Base-by-base conservation (phyloP, 2,888 invertebrate genomes). In the Chymomyza fuscimana region DNA sequence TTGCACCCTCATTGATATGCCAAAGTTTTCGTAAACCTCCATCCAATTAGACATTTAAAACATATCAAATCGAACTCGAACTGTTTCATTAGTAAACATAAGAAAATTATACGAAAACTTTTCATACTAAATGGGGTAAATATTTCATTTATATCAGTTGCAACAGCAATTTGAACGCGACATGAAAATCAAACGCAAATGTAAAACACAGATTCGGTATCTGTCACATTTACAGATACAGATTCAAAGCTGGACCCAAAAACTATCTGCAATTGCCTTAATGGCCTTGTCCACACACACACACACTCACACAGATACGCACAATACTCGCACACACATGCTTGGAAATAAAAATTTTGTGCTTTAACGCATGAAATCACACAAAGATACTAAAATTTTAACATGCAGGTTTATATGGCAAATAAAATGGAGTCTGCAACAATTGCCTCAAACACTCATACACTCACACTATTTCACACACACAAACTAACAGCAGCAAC, bases 361-460 rank as follows among this genome's bases (percentile, higher is more conserved):
- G 80, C 83, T 85, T 85, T 88, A 88, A 87, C 84, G 86, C 84
- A 87, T 85, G 84, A 85, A 85, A 87, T 87, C 87, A 88, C 84
- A 85, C 80, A 87, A 78, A 78, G 83, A 88, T 78, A 88, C 83
- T 84, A 77, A 74, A 86, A 88, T 84, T 87, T 88, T 70, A 72
- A 82, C 85, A 86, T 81, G 82, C 87, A 72, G 77, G 54, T 75
- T 75, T 75, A 76, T 75, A 67, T 76, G 65, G 32, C 65, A 81
- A 86, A 73, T 72, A 77, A 83, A 70, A 72, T 70, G 74, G 82
- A 73, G 72, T 72, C 79, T 72, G 76, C 66, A 69, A 70, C 65
- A 66, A 68, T 36, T 61, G 67, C 69, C 68, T 52, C 52, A 61
- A 10, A 67, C 56, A 46, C 52, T 19, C 51, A 72, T 9, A 36